Evolutionary conservation across 2,113 vertebrate genomes (phyloP).

Genomic region (Kryptolebias marmoratus): DNA sequence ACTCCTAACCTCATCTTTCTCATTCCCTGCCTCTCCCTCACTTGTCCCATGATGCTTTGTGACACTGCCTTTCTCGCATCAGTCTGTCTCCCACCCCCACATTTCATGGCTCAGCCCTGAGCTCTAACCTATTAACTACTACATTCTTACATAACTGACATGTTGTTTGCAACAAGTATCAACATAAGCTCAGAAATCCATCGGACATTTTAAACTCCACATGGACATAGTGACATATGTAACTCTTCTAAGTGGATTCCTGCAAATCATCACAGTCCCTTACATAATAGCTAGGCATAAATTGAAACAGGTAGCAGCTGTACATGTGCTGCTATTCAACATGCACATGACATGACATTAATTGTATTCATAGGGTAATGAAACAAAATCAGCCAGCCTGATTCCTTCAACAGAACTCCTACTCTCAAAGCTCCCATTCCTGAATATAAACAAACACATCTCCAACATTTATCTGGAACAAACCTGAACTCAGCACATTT

Average conservation of each 20-base stretch:
- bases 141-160: constrained; percentile 68
- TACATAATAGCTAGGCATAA: background rate
- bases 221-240: background rate
- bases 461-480: no score
- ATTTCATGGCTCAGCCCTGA: constrained; percentile 49
- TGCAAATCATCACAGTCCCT: background rate
- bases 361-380: background rate
- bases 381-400: background rate
- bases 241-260: background rate
- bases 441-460: no score
- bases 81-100: constrained; percentile 7
- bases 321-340: constrained; percentile 1
- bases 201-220: background rate
- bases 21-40: constrained; percentile 28
- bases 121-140: constrained; percentile 60
- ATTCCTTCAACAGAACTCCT: no score
- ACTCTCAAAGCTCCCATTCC: no score
- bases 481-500: no score
- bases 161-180: constrained; percentile 42
- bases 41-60: constrained; percentile 32
- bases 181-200: constrained; percentile 17
- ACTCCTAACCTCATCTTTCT: constrained; percentile 39
- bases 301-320: background rate
- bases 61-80: constrained; percentile 13
- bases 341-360: background rate